phyloP scores from a whole-genome alignment of 2,888 invertebrate species.

The Protodeltote pygarga region DNA sequence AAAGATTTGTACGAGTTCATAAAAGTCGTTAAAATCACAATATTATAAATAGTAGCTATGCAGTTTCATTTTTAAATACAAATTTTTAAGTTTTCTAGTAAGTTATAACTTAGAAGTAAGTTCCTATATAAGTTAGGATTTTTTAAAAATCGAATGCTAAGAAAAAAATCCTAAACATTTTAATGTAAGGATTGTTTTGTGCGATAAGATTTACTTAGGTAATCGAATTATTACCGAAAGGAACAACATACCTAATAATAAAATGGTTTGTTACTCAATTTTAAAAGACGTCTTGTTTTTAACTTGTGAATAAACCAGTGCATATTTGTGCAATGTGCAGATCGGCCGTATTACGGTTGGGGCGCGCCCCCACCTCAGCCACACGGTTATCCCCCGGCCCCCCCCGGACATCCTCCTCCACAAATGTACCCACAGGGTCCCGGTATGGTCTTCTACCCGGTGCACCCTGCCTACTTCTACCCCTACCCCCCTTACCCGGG shows the following conservation, averaged over 20 bases:
- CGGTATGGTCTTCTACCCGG: slow-evolving; percentile 73
- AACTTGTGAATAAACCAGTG: slow-evolving; percentile 15
- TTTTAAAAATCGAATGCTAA: too few relatives aligned
- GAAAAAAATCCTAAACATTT: too few relatives aligned
- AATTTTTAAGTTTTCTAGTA: too few relatives aligned
- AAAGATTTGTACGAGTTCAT: too few relatives aligned
- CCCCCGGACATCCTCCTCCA: slow-evolving; percentile 52
- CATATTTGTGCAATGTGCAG: slow-evolving; percentile 65
- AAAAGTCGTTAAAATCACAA: too few relatives aligned
- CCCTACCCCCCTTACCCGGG: slow-evolving; percentile 73
- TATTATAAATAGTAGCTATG: too few relatives aligned
- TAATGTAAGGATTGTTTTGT: too few relatives aligned
- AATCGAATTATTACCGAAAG: too few relatives aligned
- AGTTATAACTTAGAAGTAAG: too few relatives aligned
- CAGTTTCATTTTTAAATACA: too few relatives aligned
- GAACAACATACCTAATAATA: neutral
- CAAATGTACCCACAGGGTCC: slow-evolving; percentile 55
- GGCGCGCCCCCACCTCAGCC: slow-evolving; percentile 65
- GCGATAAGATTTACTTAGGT: too few relatives aligned
- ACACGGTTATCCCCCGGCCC: slow-evolving; percentile 52
- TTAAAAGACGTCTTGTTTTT: neutral
- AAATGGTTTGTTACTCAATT: neutral
- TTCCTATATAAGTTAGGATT: too few relatives aligned
- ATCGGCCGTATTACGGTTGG: slow-evolving; percentile 77
- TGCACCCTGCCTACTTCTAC: slow-evolving; percentile 80